phyloP scores from a whole-genome alignment of 92 coral and sea anemone genomes.

The Paramuricea clavata region DNA sequence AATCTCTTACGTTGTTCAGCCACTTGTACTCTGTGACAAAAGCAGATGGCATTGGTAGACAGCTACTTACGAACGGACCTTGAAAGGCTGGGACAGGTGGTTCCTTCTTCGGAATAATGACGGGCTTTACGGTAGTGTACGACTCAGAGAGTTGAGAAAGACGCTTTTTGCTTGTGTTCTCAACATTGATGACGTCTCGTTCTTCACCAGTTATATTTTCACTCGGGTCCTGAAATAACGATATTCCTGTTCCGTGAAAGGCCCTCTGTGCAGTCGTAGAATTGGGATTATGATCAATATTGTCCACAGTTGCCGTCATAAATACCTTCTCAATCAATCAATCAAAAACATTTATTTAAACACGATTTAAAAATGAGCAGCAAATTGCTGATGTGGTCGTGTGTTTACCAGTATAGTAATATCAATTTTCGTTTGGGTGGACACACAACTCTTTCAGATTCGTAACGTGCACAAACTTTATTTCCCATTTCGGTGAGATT shows the following conservation, averaged over 20 bases:
- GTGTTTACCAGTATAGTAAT: too few relatives aligned
- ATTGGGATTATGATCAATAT: conserved; percentile 79
- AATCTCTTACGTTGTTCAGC: conserved; percentile 67
- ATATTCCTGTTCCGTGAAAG: conserved; percentile 45
- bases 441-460: conserved; percentile 69
- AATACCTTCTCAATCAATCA: conserved; percentile 27
- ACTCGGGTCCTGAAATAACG: conserved; percentile 70
- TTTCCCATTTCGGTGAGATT: conserved; percentile 77
- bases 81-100: conserved; percentile 62
- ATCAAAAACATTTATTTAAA: too few relatives aligned
- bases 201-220: conserved; percentile 62
- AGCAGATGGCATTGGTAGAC: conserved; percentile 42
- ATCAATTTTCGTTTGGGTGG: conserved; percentile 70
- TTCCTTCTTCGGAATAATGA: conserved; percentile 53
- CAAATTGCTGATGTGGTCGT: too few relatives aligned
- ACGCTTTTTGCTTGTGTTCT: conserved; percentile 48
- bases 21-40: conserved; percentile 62
- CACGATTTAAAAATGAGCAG: too few relatives aligned
- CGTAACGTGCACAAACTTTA: conserved; percentile 61
- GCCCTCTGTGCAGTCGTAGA: conserved; percentile 40
- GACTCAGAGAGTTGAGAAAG: conserved; percentile 67
- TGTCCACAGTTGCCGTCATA: conserved; percentile 77
- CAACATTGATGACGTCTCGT: conserved; percentile 39
- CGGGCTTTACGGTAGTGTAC: conserved; percentile 60
- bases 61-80: conserved; percentile 63